These are phyloP conservation scores for Epinotia ramella DNA, from an alignment of 2,888 invertebrate species.

Conservation along the genomic window DNA sequence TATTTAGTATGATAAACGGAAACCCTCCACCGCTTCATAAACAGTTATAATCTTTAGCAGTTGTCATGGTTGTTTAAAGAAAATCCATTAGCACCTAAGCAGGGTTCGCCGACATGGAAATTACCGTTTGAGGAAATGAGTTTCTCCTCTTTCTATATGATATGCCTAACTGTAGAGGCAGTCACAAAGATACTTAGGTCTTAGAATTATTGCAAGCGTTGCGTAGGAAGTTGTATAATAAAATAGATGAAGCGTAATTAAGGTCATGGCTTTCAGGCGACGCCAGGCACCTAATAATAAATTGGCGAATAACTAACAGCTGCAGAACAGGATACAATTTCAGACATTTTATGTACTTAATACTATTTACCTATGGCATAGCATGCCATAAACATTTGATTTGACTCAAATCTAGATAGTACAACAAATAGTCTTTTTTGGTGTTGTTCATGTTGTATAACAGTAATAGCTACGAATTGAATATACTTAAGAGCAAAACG, in stretches of 20 bases:
- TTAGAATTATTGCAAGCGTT: conserved; percentile 1
- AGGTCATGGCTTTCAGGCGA: conserved; percentile 26
- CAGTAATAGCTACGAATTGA: too few species aligned
- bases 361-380: not conserved
- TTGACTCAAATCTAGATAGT: not conserved
- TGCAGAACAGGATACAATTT: not conserved
- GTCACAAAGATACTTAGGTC: not conserved
- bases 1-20: not conserved
- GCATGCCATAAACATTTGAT: not conserved
- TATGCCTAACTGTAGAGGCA: not conserved
- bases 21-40: not conserved
- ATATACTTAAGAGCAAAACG: too few species aligned
- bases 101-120: conserved; percentile 1
- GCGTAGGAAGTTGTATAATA: conserved; percentile 1
- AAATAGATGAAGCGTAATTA: conserved; percentile 24
- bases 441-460: too few species aligned
- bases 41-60: not conserved
- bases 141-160: not conserved
- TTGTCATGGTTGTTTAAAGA: not conserved
- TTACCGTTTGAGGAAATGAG: not conserved
- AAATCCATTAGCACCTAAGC: not conserved
- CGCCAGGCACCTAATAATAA: not conserved
- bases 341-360: not conserved
- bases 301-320: conserved; percentile 15
- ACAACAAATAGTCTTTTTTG: too few species aligned